phyloP scores from a whole-genome alignment of 2,888 invertebrate genomes.

The Drosophila fulvimacula region DNA sequence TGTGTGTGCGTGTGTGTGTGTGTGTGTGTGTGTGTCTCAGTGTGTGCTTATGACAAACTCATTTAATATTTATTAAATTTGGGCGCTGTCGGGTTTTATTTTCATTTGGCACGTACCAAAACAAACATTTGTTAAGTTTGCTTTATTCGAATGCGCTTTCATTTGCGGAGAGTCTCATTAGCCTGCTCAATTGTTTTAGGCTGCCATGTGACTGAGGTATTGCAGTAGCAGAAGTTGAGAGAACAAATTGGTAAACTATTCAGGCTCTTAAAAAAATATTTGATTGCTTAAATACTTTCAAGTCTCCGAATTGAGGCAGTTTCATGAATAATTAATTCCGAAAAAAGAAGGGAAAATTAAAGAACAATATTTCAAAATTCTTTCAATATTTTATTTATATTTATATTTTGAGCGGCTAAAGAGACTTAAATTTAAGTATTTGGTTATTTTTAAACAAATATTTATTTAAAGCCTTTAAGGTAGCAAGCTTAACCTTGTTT shows the following conservation, averaged over 20 bases:
- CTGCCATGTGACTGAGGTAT: background rate
- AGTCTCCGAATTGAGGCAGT: background rate
- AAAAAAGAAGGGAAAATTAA: no score
- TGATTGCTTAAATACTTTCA: background rate
- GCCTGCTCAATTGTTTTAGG: constrained; percentile 2
- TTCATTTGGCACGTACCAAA: constrained; percentile 74
- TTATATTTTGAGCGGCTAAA: background rate
- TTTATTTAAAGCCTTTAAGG: background rate
- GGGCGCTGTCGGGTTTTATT: constrained; percentile 61
- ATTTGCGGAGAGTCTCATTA: background rate
- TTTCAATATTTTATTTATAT: background rate
- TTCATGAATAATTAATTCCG: background rate
- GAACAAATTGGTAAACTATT: background rate
- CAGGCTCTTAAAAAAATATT: background rate
- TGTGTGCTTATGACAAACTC: constrained; percentile 69
- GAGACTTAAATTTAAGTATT: background rate
- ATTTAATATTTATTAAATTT: constrained; percentile 78
- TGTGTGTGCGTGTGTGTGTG: constrained; percentile 7
- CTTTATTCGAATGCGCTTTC: constrained; percentile 42
- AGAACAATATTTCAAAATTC: background rate
- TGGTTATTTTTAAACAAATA: background rate
- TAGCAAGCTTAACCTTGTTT: background rate
- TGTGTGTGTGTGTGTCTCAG: constrained; percentile 16
- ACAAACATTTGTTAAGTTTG: constrained; percentile 52
- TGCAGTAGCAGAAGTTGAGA: no score